Evolutionary conservation across 1,140 invertebrate genomes (phyloP).

Genomic region (Bathynomus jamesi): DNA sequence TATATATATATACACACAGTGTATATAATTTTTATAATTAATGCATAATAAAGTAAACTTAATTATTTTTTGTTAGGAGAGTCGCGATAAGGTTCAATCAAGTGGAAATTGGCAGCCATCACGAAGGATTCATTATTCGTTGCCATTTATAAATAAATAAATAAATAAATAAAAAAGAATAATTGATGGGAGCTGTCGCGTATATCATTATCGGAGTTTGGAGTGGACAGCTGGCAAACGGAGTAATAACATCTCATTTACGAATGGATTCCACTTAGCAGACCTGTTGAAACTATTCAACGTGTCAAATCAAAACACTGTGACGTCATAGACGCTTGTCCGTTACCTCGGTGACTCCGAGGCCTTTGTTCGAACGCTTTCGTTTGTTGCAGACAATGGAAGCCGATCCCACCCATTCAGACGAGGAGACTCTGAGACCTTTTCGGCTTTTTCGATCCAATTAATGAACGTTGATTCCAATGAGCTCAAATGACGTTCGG

Average conservation of each 20-base stretch:
- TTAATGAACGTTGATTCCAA: neutral
- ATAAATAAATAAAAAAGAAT: neutral
- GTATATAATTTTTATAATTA: no score
- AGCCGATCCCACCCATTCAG: neutral
- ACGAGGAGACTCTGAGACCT: neutral
- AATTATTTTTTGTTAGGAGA: no score
- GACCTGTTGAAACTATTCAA: neutral
- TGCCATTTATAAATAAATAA: neutral
- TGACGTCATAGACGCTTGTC: neutral
- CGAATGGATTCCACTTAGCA: neutral
- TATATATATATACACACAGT: neutral
- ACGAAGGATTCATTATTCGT: neutral
- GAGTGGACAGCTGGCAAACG: neutral
- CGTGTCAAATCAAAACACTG: neutral
- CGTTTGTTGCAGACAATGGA: neutral
- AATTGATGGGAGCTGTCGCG: neutral
- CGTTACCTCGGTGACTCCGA: neutral
- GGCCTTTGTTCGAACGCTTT: neutral
- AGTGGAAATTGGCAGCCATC: neutral
- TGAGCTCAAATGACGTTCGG: neutral
- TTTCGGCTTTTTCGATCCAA: neutral
- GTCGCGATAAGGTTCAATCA: no score
- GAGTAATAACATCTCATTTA: neutral
- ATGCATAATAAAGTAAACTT: no score
- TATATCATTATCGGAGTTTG: neutral